Base-by-base conservation (phyloP, 92 coral and sea anemone genomes). In the Meandrina meandrites region DNA sequence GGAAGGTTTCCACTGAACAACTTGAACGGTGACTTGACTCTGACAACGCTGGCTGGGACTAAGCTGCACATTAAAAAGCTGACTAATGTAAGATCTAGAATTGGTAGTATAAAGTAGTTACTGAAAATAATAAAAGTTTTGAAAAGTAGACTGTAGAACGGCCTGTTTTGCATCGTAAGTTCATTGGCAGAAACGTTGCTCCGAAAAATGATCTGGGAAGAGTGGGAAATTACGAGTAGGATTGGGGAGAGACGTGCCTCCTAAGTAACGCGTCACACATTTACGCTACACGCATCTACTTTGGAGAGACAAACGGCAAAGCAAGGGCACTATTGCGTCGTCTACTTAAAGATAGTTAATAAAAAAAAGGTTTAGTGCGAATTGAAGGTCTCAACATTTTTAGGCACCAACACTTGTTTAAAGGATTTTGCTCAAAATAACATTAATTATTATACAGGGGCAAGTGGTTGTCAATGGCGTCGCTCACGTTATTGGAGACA, bases 381-480 rank as follows among this genome's bases (percentile, higher is more conserved):
- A n/a, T n/a, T n/a, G n/a, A n/a, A n/a, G n/a, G n/a, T n/a, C n/a
- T n/a, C n/a, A n/a, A n/a, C n/a, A n/a, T n/a, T n/a, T n/a, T n/a
- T n/a, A n/a, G n/a, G n/a, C 8, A 45, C 8, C 48, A 45, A 48
- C 9, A 48, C 68, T 27, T 60, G 68, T 8, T 72, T 35, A 14
- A 36, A 18, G 48, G 47, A 4, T 72, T 72, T 72, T 27, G 3
- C 10, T 73, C 16, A 73, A 35, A 34, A 35, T 73, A 35, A 34
- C 51, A 36, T 40, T 48, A 4, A 9, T 76, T 75, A 37, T 60
- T 37, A 13, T 36, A 17, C 74, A 96, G 98, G 91, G 91, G 0
- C 79, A 88, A 19, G 57, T 93, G 10, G 78, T 89, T 21, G 82
- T 96, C 68, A 96, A 96, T 88, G 96, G 96, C 5, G 91, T 93